A percentile compares a stretch with the other conserved stretches of the same genome.
Conservation (phyloP, 1,140 invertebrate species). For the Panagrolaimus sp. region DNA sequence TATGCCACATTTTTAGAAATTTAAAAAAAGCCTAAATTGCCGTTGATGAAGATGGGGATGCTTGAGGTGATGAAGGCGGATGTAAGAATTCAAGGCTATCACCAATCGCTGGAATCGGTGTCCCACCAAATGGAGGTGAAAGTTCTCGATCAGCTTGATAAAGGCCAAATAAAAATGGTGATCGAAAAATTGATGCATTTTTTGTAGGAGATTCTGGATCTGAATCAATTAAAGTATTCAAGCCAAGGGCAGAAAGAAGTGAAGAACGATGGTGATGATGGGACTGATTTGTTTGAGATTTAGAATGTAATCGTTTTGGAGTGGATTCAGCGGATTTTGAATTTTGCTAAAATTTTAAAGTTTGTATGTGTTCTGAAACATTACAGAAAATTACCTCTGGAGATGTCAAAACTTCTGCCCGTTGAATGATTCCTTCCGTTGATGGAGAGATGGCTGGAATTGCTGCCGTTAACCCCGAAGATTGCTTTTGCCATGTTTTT, state of each 20-base stretch:
- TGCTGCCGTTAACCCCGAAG: not conserved
- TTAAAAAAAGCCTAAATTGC: too few species aligned
- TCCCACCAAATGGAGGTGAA: not conserved
- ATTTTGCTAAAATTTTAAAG: too few species aligned
- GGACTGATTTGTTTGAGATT: too few species aligned
- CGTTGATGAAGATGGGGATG: too few species aligned
- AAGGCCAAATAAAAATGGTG: not conserved
- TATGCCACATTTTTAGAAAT: too few species aligned
- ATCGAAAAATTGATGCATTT: not conserved
- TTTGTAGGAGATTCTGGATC: not conserved
- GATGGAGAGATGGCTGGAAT: not conserved
- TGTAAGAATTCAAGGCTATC: too few species aligned
- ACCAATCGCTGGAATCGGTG: too few species aligned
- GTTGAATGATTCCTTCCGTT: not conserved
- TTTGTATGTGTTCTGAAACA: too few species aligned
- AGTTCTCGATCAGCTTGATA: conserved; percentile 11
- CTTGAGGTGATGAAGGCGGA: too few species aligned
- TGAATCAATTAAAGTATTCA: not conserved
- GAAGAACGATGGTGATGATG: too few species aligned
- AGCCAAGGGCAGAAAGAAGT: conserved; percentile 2
- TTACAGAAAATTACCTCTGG: not conserved
- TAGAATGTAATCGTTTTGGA: not conserved
- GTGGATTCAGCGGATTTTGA: not conserved
- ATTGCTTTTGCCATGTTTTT: not conserved
- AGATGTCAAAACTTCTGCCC: not conserved